Percentiles rank a stretch among this genome's conserved stretches.
These are phyloP conservation scores for Grammomys surdaster DNA, from an alignment of 2,113 vertebrate genomes.

Conservation along the genomic window DNA sequence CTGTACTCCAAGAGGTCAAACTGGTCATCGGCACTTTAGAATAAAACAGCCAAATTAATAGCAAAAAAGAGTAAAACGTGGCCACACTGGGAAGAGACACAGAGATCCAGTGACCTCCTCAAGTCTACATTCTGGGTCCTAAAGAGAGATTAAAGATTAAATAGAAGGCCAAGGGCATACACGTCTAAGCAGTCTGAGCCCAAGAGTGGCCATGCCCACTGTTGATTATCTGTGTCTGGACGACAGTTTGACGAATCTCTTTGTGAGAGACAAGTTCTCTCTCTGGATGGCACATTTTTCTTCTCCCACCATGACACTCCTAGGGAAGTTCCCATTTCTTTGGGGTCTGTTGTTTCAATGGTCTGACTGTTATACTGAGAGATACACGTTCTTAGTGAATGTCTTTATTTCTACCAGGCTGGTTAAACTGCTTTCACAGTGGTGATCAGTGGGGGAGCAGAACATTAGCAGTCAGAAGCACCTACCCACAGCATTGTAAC, in stretches of 20 bases:
- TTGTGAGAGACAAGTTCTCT: not conserved
- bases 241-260: not conserved
- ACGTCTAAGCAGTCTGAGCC: not conserved
- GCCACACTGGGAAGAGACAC: not conserved
- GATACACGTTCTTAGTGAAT: not conserved
- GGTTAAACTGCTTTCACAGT: not conserved
- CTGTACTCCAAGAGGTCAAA: not conserved
- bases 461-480: not conserved
- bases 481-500: too few relatives aligned
- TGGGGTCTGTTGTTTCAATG: not conserved
- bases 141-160: not conserved
- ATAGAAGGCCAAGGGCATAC: not conserved
- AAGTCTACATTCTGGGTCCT: not conserved
- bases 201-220: not conserved
- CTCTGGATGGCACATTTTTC: not conserved
- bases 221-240: not conserved
- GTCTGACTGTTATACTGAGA: not conserved
- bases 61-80: not conserved
- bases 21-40: not conserved
- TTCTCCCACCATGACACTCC: not conserved
- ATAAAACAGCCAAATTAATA: not conserved
- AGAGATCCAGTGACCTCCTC: not conserved
- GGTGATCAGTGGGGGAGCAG: not conserved
- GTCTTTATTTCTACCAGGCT: not conserved
- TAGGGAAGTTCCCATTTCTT: too few relatives aligned